Conservation (phyloP, 2,113 vertebrate genomes). For the Mustela lutreola region DNA sequence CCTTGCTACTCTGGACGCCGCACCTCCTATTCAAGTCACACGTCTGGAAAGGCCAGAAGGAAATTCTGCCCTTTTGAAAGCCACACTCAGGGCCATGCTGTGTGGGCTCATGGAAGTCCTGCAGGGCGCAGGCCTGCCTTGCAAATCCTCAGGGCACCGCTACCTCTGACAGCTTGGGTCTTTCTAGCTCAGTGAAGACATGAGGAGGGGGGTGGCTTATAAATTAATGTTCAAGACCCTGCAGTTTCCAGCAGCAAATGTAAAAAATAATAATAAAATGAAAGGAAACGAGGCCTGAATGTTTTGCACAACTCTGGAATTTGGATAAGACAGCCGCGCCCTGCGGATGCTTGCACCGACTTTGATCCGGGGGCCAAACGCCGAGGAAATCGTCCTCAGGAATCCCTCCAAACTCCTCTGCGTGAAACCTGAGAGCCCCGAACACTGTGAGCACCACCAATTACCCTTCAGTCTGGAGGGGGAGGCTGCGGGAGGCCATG, state of each 20-base stretch:
- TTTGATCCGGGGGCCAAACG: neutral
- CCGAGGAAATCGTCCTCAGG: neutral
- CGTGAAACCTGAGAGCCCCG: neutral
- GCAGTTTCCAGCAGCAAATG: neutral
- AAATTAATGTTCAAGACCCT: neutral
- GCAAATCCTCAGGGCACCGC: too few relatives aligned
- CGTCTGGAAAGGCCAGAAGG: neutral
- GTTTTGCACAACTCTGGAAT: neutral
- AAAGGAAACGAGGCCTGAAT: neutral
- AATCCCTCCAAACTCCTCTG: neutral
- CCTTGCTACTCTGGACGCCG: rapidly evolving
- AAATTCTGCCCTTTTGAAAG: neutral
- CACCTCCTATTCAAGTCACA: neutral
- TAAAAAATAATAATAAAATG: neutral
- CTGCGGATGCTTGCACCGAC: neutral
- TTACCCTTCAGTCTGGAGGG: neutral
- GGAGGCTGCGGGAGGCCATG: neutral
- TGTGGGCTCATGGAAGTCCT: neutral
- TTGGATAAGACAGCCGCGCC: neutral
- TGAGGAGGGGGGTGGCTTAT: neutral
- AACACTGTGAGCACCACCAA: too few relatives aligned
- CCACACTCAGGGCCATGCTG: rapidly evolving
- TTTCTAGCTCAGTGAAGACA: rapidly evolving
- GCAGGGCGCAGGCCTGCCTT: neutral
- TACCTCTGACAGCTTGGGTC: neutral